phyloP scores from a whole-genome alignment of 2,797 vertebrate species.

The Sebastes goodei region DNA sequence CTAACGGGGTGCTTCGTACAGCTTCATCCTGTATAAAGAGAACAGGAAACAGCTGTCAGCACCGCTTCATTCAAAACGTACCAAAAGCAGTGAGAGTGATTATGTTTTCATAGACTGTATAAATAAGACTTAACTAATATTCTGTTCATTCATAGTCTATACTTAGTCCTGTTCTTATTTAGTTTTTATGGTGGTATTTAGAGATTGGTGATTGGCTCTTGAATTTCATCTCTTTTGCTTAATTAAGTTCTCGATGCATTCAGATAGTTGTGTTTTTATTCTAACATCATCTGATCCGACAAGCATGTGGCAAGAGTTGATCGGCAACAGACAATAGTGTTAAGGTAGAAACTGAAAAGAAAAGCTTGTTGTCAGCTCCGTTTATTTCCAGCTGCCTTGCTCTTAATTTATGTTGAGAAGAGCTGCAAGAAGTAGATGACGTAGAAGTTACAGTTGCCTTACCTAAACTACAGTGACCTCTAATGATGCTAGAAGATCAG shows the following conservation, averaged over 20 bases:
- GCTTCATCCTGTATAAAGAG: slow-evolving; percentile 12
- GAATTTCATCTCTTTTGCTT: neutral
- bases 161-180: neutral
- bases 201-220: neutral
- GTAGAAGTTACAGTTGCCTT: too few relatives aligned
- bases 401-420: too few relatives aligned
- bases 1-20: slow-evolving; percentile 29
- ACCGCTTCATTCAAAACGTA: slow-evolving; percentile 9
- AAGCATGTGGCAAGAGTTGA: neutral
- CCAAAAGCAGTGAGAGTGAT: neutral
- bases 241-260: neutral
- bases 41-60: slow-evolving; percentile 34
- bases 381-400: too few relatives aligned
- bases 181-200: neutral
- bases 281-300: neutral
- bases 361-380: neutral
- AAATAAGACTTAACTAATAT: neutral
- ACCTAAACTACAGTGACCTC: too few relatives aligned
- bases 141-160: neutral
- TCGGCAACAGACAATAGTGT: neutral
- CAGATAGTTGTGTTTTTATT: slow-evolving; percentile 7
- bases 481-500: too few relatives aligned
- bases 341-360: neutral
- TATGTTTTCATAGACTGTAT: neutral
- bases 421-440: too few relatives aligned